A percentile compares a stretch with the other conserved stretches of the same genome.
These are phyloP conservation scores for Oxyruncus cristatus DNA, from an alignment of 2,113 vertebrate species.

Conservation along the genomic window DNA sequence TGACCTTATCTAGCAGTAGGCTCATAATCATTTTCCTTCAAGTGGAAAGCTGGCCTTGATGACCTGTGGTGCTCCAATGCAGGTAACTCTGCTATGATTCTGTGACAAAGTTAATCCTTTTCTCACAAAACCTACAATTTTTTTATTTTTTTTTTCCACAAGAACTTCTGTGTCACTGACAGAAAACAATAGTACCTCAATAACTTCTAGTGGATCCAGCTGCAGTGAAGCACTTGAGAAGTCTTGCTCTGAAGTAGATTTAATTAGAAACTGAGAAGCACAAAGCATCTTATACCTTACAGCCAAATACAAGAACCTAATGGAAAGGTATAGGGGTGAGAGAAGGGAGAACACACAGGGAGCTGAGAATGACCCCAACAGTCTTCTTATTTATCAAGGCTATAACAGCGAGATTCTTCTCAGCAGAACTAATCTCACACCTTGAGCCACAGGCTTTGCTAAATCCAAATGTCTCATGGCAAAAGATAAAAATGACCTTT, in stretches of 20 bases:
- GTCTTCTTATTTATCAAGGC: neutral
- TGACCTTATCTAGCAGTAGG: neutral
- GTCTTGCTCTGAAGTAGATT: neutral
- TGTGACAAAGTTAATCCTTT: neutral
- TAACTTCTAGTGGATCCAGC: neutral
- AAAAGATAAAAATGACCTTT: neutral
- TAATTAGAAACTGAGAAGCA: slow-evolving; percentile 1
- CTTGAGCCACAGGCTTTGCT: neutral
- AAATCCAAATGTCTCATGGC: neutral
- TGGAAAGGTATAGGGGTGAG: neutral
- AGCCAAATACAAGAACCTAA: neutral
- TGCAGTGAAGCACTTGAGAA: neutral
- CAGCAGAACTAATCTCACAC: neutral
- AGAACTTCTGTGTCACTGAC: neutral
- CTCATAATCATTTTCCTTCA: neutral
- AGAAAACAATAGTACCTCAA: neutral
- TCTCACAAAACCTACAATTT: neutral
- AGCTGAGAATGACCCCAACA: neutral
- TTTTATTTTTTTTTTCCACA: neutral
- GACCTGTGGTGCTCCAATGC: neutral
- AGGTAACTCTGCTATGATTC: neutral
- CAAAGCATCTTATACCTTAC: neutral
- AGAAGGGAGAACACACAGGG: neutral
- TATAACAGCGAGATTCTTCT: neutral
- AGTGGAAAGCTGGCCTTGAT: neutral